A percentile compares a stretch with the other conserved stretches of the same genome.
phyloP scores from a whole-genome alignment of 2,888 invertebrate species.

The Pelosia muscerda region DNA sequence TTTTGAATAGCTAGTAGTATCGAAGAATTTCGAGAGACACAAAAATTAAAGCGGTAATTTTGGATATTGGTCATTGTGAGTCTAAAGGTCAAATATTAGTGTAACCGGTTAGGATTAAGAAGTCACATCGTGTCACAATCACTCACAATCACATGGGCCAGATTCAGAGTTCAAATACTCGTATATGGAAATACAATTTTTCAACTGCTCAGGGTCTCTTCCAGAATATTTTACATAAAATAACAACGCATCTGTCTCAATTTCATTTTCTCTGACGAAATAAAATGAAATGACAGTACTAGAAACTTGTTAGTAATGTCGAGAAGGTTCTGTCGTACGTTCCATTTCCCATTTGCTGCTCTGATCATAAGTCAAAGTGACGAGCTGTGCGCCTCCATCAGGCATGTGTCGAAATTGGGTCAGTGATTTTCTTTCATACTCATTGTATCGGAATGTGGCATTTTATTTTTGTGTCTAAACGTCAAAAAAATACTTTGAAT shows the following conservation, averaged over 20 bases:
- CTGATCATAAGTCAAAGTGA: constrained; percentile 22
- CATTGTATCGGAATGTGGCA: constrained; percentile 1
- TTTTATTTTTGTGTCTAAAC: constrained; percentile 8
- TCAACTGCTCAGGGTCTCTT: background rate
- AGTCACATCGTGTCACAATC: background rate
- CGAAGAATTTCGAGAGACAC: too few relatives aligned
- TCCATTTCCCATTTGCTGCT: constrained; percentile 23
- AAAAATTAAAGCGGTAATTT: too few relatives aligned
- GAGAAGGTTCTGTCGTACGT: constrained; percentile 9
- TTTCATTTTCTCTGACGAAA: background rate
- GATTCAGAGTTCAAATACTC: background rate
- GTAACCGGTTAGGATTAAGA: background rate
- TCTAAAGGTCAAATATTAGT: background rate
- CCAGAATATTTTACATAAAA: background rate
- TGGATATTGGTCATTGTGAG: too few relatives aligned
- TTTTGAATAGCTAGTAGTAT: too few relatives aligned
- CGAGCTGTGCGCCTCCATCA: constrained; percentile 19
- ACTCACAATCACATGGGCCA: background rate
- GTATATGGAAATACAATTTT: background rate
- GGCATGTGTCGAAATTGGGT: constrained; percentile 32
- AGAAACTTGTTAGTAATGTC: constrained; percentile 15
- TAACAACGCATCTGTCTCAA: background rate
- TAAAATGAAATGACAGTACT: background rate
- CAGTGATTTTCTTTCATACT: constrained; percentile 35
- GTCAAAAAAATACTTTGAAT: background rate